Conservation (phyloP, 1,140 invertebrate genomes). For the Hycleus cichorii region DNA sequence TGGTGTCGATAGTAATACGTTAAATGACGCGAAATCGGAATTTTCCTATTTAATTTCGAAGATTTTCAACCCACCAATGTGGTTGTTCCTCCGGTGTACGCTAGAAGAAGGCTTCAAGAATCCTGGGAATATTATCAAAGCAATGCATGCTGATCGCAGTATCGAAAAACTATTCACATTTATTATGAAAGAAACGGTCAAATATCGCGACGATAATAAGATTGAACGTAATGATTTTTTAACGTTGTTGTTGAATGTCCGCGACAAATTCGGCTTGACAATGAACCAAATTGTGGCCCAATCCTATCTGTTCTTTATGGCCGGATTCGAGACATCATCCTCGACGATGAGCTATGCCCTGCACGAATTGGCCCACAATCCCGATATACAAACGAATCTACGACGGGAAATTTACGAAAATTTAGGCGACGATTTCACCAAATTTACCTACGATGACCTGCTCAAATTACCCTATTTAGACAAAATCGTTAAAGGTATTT, state of each 20-base stretch:
- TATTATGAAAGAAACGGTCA: slow-evolving; percentile 4
- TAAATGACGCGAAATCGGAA: slow-evolving; percentile 39
- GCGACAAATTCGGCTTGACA: neutral
- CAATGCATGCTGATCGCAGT: slow-evolving; percentile 24
- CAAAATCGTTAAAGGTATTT: too few species aligned
- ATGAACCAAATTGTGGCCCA: slow-evolving; percentile 56
- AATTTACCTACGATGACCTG: too few species aligned
- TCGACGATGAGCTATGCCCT: slow-evolving; percentile 20
- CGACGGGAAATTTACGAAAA: slow-evolving; percentile 49
- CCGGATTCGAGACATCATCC: slow-evolving; percentile 12
- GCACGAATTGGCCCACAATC: slow-evolving; percentile 57
- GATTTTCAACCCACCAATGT: slow-evolving; percentile 21
- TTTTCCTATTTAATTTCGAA: slow-evolving; percentile 39
- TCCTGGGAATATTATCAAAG: neutral
- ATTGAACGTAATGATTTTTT: neutral
- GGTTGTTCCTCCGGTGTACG: too few species aligned
- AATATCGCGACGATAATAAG: too few species aligned
- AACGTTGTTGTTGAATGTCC: neutral
- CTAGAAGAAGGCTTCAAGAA: too few species aligned
- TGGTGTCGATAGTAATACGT: slow-evolving; percentile 41
- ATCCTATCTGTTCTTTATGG: slow-evolving; percentile 43
- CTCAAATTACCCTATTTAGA: too few species aligned
- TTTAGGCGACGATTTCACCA: neutral
- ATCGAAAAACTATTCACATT: slow-evolving; percentile 39
- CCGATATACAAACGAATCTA: slow-evolving; percentile 56